phyloP scores from a whole-genome alignment of 2,797 vertebrate species.

The Picus viridis region DNA sequence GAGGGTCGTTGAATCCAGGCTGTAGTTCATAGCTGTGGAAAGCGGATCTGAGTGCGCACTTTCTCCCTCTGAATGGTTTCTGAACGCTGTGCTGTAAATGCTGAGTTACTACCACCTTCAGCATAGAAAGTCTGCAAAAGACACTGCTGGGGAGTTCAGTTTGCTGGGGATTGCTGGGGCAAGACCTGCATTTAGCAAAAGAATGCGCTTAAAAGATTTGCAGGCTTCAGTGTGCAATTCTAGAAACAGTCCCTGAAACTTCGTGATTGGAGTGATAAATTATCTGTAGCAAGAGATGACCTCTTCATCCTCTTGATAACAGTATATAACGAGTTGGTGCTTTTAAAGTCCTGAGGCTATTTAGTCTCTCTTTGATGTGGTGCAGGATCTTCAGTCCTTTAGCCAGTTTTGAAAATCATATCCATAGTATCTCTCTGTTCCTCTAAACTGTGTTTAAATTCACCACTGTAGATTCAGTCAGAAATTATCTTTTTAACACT shows the following conservation, averaged over 20 bases:
- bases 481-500: background rate
- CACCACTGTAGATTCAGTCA: background rate
- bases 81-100: background rate
- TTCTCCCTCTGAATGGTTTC: background rate
- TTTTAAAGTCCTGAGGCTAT: background rate
- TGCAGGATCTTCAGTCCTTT: background rate
- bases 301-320: background rate
- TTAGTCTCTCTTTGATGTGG: background rate
- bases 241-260: background rate
- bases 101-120: background rate
- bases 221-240: background rate
- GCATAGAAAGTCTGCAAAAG: background rate
- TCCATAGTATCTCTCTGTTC: background rate
- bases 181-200: background rate
- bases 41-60: background rate
- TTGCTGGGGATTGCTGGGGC: background rate
- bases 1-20: constrained; percentile 21
- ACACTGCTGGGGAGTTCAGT: background rate
- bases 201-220: background rate
- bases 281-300: background rate
- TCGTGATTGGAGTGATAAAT: background rate
- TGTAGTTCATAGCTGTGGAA: constrained; percentile 1
- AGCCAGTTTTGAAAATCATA: background rate
- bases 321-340: background rate
- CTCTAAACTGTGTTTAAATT: background rate